A percentile compares a stretch with the other conserved stretches of the same genome.
Evolutionary conservation across 2,797 vertebrate species (phyloP).

Genomic region (Chiloscyllium punctatum): DNA sequence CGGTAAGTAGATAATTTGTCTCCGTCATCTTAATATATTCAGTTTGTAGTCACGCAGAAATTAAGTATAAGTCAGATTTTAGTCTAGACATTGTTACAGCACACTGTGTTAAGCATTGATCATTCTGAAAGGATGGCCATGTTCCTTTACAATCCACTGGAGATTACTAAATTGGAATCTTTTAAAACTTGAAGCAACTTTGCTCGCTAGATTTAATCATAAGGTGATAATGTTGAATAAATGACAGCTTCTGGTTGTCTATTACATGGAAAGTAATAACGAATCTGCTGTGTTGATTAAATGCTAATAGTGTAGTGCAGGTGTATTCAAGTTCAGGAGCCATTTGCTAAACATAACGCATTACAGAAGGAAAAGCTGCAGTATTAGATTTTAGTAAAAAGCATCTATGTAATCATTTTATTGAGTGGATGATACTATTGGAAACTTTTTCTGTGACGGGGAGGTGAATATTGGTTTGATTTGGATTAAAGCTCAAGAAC

Average conservation of each 20-base stretch:
- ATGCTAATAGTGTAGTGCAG: background rate
- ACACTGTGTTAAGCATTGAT: background rate
- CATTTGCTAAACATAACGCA: background rate
- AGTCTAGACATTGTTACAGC: background rate
- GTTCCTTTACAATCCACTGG: background rate
- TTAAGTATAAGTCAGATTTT: background rate
- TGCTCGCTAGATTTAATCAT: background rate
- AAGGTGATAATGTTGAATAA: background rate
- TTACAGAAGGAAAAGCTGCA: background rate
- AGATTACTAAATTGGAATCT: background rate
- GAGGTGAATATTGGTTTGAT: background rate
- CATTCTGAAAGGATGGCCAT: background rate
- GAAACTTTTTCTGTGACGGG: background rate
- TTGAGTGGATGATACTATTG: background rate
- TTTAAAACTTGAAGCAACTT: background rate
- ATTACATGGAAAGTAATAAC: background rate
- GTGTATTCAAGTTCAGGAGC: background rate
- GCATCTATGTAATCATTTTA: background rate
- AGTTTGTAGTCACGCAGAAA: background rate
- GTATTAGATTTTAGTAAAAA: background rate
- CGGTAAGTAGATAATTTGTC: constrained; percentile 63
- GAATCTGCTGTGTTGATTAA: background rate
- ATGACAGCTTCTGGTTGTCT: background rate
- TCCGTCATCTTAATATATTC: background rate
- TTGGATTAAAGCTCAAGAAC: background rate